Evolutionary conservation across 2,888 invertebrate genomes (phyloP).

Genomic region (Tipula helvola): DNA sequence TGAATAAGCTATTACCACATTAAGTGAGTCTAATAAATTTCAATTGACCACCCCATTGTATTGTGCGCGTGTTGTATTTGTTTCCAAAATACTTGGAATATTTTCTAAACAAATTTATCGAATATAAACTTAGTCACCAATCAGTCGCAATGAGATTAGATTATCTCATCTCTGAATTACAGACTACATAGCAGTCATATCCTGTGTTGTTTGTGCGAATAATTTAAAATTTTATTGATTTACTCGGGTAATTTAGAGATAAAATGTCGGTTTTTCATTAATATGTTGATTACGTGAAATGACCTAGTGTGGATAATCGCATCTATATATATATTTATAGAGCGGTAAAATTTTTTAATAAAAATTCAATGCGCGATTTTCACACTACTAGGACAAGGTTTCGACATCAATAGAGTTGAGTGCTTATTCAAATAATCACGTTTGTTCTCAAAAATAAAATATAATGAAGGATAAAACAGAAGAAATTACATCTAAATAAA

Average conservation of each 20-base stretch:
- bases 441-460: too few relatives aligned
- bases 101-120: background rate
- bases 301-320: too few relatives aligned
- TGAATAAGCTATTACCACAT: background rate
- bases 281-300: too few relatives aligned
- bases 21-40: background rate
- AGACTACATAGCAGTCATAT: background rate
- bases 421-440: too few relatives aligned
- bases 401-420: too few relatives aligned
- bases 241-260: background rate
- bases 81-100: background rate
- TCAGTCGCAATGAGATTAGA: background rate
- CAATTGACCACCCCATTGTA: background rate
- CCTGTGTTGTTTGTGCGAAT: background rate
- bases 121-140: background rate
- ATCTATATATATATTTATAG: too few relatives aligned
- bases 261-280: too few relatives aligned
- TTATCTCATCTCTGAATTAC: background rate
- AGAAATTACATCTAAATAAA: too few relatives aligned
- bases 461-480: too few relatives aligned
- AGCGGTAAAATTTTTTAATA: too few relatives aligned
- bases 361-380: too few relatives aligned
- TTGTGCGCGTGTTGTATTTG: background rate
- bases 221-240: background rate
- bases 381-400: too few relatives aligned